A percentile compares a stretch with the other conserved stretches of the same genome.
Conservation (phyloP, 1,140 invertebrate genomes). For the Calephelis nemesis region DNA sequence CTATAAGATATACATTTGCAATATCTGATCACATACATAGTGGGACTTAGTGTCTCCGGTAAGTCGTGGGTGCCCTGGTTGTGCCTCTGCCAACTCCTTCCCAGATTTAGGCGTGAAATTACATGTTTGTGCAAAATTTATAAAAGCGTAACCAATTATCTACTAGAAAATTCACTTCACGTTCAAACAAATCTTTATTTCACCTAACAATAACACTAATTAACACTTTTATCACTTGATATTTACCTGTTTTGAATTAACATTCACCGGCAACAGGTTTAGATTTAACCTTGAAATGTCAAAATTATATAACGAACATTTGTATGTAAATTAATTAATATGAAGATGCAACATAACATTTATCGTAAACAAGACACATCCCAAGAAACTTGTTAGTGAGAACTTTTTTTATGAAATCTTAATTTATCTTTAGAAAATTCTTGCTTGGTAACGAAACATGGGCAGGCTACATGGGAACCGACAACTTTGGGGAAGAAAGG, state of each 20-base stretch:
- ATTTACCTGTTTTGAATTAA: slow-evolving; percentile 5
- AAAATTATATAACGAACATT: slow-evolving; percentile 5
- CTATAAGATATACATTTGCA: too few species aligned
- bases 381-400: too few species aligned
- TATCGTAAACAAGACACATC: not conserved
- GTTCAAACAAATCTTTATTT: not conserved
- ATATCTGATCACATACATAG: too few species aligned
- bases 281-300: not conserved
- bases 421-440: too few species aligned
- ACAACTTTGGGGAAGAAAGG: too few species aligned
- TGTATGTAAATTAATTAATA: not conserved
- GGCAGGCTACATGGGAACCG: too few species aligned
- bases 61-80: too few species aligned
- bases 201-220: not conserved
- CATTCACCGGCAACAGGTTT: not conserved
- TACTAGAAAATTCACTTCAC: not conserved
- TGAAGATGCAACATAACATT: not conserved
- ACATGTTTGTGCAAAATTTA: not conserved
- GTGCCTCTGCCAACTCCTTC: too few species aligned
- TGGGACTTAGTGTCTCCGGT: too few species aligned
- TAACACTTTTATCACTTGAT: not conserved
- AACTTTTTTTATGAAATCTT: not conserved
- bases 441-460: too few species aligned
- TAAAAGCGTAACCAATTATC: not conserved
- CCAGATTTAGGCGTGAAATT: too few species aligned